Evolutionary conservation across 92 coral and sea anemone species (phyloP).

Genomic region (Palythoa grandis): DNA sequence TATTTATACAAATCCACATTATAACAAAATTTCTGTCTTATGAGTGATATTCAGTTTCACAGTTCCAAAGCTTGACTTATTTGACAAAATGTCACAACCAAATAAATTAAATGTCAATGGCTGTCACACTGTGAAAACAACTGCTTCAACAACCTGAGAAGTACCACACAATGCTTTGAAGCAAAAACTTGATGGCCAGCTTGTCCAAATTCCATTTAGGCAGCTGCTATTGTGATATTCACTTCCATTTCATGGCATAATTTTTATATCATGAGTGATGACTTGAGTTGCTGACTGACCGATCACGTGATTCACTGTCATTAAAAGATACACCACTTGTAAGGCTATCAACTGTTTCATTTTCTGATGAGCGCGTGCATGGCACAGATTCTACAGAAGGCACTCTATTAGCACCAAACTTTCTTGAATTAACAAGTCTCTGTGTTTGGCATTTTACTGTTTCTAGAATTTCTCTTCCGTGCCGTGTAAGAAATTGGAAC

Average conservation of each 20-base stretch:
- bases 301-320: conserved; percentile 66
- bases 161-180: too few relatives aligned
- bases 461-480: conserved; percentile 93
- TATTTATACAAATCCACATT: too few relatives aligned
- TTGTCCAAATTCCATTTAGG: not conserved
- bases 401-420: conserved; percentile 51
- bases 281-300: conserved; percentile 71
- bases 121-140: too few relatives aligned
- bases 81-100: too few relatives aligned
- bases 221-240: not conserved
- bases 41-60: too few relatives aligned
- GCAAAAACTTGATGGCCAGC: not conserved
- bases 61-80: too few relatives aligned
- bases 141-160: too few relatives aligned
- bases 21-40: too few relatives aligned
- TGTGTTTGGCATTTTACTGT: conserved; percentile 92
- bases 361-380: conserved; percentile 81
- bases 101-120: too few relatives aligned
- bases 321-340: conserved; percentile 75
- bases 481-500: conserved; percentile 90
- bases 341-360: conserved; percentile 81
- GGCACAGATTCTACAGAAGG: conserved; percentile 84
- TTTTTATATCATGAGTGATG: conserved; percentile 58
- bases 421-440: conserved; percentile 74
- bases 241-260: not conserved